Conservation (phyloP, 2,888 invertebrate genomes). For the Zele albiditarsus region DNA sequence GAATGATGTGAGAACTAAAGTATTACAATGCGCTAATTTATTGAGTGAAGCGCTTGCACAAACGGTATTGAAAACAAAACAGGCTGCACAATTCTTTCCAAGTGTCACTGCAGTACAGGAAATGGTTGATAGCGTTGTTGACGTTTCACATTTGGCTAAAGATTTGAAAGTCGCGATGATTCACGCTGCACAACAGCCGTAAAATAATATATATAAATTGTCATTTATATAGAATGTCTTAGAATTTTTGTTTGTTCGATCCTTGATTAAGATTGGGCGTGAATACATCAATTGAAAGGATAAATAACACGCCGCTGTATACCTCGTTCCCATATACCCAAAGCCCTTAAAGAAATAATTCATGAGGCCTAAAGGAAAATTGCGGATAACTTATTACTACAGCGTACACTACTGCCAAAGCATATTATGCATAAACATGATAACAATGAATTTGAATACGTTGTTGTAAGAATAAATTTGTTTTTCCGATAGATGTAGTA, state of each 20-base stretch:
- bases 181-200: conserved; percentile 78
- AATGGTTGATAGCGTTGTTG: conserved; percentile 93
- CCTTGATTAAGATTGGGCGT: not conserved
- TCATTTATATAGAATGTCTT: not conserved
- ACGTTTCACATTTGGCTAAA: conserved; percentile 88
- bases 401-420: conserved; percentile 53
- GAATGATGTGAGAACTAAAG: conserved; percentile 82
- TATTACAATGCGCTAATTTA: conserved; percentile 85
- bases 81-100: conserved; percentile 93
- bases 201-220: conserved; percentile 47
- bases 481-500: not conserved
- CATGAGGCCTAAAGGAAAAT: conserved; percentile 30
- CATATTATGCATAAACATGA: conserved; percentile 41
- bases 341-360: conserved; percentile 10
- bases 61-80: conserved; percentile 91
- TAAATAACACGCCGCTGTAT: conserved; percentile 24
- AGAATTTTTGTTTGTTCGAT: conserved; percentile 5
- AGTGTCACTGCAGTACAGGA: conserved; percentile 92
- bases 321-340: conserved; percentile 20
- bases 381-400: conserved; percentile 28
- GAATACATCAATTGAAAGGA: not conserved
- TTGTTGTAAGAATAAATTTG: not conserved
- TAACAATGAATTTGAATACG: conserved; percentile 18
- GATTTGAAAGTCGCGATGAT: conserved; percentile 85
- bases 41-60: conserved; percentile 87